Percentiles rank a stretch among this genome's conserved stretches.
Conservation (phyloP, 2,797 vertebrate species). For the Danio aesculapii region DNA sequence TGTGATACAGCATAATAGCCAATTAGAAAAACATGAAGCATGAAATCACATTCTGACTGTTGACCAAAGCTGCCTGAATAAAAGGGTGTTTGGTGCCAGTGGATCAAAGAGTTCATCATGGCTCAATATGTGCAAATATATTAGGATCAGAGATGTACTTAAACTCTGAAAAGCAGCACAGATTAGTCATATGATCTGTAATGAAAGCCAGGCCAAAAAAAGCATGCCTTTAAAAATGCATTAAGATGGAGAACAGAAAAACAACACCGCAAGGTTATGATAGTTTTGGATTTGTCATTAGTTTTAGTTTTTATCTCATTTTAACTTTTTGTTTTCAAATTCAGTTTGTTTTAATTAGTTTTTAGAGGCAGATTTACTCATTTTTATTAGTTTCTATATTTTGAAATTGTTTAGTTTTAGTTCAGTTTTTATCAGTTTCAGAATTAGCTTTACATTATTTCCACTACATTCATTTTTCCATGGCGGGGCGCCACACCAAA, state of each 20-base stretch:
- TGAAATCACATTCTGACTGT: conserved; percentile 34
- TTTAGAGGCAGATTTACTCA: no score
- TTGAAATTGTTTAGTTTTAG: no score
- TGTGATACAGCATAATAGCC: conserved; percentile 30
- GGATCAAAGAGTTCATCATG: conserved; percentile 1
- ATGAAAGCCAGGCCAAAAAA: not conserved
- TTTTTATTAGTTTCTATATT: no score
- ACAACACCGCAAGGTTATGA: no score
- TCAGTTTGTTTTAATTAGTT: no score
- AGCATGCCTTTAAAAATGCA: not conserved
- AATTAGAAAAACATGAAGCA: conserved; percentile 23
- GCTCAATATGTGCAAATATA: not conserved
- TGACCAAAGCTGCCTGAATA: conserved; percentile 12
- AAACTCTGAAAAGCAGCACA: not conserved
- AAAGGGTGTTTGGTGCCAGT: conserved; percentile 9
- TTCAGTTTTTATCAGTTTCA: no score
- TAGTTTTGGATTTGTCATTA: no score
- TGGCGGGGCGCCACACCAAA: no score
- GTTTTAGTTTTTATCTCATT: no score
- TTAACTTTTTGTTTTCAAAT: no score
- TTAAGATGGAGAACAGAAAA: not conserved
- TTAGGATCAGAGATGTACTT: conserved; percentile 23
- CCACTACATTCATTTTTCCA: no score
- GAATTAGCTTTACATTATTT: no score
- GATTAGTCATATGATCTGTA: conserved; percentile 34